Base-by-base conservation (phyloP, 2,797 vertebrate species). In the Pipistrellus pygmaeus region DNA sequence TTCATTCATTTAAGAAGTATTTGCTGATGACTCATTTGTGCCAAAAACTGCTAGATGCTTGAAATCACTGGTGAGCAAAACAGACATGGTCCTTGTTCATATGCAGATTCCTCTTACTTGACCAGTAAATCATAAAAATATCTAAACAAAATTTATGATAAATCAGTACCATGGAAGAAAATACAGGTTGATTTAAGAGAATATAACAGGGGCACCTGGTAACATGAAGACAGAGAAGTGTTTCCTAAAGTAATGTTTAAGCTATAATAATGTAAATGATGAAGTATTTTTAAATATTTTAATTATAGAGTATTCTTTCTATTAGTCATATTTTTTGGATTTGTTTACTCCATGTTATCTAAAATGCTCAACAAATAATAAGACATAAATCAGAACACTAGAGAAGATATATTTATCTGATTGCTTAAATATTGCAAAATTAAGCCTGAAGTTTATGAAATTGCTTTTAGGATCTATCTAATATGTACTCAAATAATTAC, bases 1-100 rank as follows among this genome's bases (percentile, higher is more conserved):
- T 91, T 83, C 55, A 82, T 93, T 91, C 11, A 91, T 73, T 92
- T 25, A 95, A 71, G 25, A 84, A 96, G 55, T 88, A 91, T 81
- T 91, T 66, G 15, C n/a, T 68, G 30, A 68, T 77, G 27, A 48
- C 46, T 7, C 15, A 46, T 66, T 82, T 69, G 27, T 85, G 5
- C 12, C 35, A 62, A 51, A 87, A 84, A 44, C 14, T 77, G 64
- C 15, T 46, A 88, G 10, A 21, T 83, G 75, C 44, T 86, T 7
- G 14, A 15, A 89, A 76, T 77, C 73, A 81, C 46, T 68, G 15
- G 13, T 78, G n/a, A 90, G 20, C 35, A 90, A 85, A 90, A 48
- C 3, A 75, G 38, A 46, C 9, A 69, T 13, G 44, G 8, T 62
- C n/a, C 68, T n/a, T 85, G 7, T 83, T 69, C 25, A 18, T 25